Percentiles rank a stretch among this genome's conserved stretches.
Conservation (phyloP, 2,113 vertebrate genomes). For the Dendropsophus ebraccatus region DNA sequence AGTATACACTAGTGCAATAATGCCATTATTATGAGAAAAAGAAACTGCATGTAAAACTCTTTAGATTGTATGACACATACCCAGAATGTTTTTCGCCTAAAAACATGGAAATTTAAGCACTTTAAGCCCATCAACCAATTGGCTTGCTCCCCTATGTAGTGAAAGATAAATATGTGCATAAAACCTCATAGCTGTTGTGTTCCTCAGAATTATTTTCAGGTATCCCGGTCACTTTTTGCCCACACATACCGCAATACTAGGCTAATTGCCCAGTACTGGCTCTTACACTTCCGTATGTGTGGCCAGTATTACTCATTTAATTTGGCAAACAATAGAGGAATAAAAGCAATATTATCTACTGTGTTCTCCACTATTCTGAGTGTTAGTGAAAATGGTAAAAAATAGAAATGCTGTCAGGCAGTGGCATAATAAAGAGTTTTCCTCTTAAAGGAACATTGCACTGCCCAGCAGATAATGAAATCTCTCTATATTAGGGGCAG, state of each 20-base stretch:
- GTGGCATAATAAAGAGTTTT: not conserved
- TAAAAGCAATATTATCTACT: not conserved
- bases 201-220: not conserved
- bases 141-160: not conserved
- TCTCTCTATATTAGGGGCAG: not conserved
- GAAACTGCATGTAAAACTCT: too few relatives aligned
- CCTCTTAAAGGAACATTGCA: not conserved
- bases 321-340: not conserved
- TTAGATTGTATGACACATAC: not conserved
- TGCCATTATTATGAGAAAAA: too few relatives aligned
- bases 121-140: not conserved
- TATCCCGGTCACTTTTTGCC: not conserved
- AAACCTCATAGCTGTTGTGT: not conserved
- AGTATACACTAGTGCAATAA: too few relatives aligned
- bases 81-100: not conserved
- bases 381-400: not conserved
- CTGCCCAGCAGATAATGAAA: not conserved
- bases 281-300: not conserved
- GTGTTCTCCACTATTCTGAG: not conserved
- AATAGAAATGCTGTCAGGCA: not conserved
- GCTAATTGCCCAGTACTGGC: not conserved
- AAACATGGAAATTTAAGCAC: not conserved
- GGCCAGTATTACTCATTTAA: constrained; percentile 6
- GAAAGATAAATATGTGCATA: not conserved
- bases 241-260: not conserved